Conservation (phyloP, 2,888 invertebrate genomes). For the Caenorhabditis uteleia region DNA sequence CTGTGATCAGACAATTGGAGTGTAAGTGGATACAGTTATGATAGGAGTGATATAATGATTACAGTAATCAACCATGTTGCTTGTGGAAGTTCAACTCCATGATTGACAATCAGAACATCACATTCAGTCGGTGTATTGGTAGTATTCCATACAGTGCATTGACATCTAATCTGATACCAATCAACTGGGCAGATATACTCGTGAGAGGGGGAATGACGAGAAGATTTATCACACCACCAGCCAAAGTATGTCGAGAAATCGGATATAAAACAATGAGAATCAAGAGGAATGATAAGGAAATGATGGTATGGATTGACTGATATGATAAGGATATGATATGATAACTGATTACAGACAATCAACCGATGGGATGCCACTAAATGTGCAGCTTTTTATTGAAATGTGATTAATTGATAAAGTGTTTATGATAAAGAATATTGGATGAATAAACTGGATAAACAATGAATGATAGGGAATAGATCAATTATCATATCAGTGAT, state of each 20-base stretch:
- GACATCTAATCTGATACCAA: constrained; percentile 7
- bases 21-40: constrained; percentile 5
- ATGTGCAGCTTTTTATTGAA: constrained; percentile 20
- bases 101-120: background rate
- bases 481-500: too few species aligned
- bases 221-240: constrained; percentile 10
- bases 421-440: too few species aligned
- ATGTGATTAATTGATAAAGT: background rate
- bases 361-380: constrained; percentile 11
- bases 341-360: constrained; percentile 7
- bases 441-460: constrained; percentile 1
- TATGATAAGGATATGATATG: too few species aligned
- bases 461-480: too few species aligned
- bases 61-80: constrained; percentile 23
- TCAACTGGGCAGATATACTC: constrained; percentile 6
- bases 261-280: constrained; percentile 9
- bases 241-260: constrained; percentile 11
- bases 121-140: constrained; percentile 22
- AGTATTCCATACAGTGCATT: background rate
- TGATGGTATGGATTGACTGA: too few species aligned
- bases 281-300: background rate
- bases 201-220: constrained; percentile 8
- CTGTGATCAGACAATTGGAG: constrained; percentile 12
- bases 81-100: constrained; percentile 16
- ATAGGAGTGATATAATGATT: background rate